Percentiles rank a stretch among this genome's conserved stretches.
Evolutionary conservation across 2,888 invertebrate species (phyloP).

Genomic region (Kryphioiulus occultus): DNA sequence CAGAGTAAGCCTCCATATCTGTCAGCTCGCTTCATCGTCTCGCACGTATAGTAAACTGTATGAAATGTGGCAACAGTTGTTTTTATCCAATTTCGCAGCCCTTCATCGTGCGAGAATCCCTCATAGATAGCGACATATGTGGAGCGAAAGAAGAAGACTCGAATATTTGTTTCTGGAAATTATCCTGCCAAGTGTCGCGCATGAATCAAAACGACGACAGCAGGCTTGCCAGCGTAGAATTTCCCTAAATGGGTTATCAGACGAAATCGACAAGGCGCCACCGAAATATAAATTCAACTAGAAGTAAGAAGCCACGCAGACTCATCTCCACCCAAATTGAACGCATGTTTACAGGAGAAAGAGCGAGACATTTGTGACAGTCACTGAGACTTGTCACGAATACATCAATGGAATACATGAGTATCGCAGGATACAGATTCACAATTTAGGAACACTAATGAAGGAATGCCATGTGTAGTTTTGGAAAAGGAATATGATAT

Average conservation of each 20-base stretch:
- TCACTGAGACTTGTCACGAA: too few relatives aligned
- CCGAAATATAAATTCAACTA: not conserved
- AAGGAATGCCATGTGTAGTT: too few relatives aligned
- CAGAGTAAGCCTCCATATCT: not conserved
- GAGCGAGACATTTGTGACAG: not conserved
- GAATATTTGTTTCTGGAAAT: constrained; percentile 5
- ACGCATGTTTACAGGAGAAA: not conserved
- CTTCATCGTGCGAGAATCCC: not conserved
- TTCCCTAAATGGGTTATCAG: constrained; percentile 5
- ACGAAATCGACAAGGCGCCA: constrained; percentile 5
- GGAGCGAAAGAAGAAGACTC: not conserved
- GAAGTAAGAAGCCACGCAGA: not conserved
- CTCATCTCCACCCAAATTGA: not conserved
- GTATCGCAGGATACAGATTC: too few relatives aligned
- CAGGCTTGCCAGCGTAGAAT: not conserved
- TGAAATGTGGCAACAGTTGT: constrained; percentile 5
- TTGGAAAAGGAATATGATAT: too few relatives aligned
- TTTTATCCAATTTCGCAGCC: not conserved
- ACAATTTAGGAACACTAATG: too few relatives aligned
- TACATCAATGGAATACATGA: too few relatives aligned
- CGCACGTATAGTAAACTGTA: not conserved
- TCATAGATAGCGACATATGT: not conserved
- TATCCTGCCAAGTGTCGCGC: constrained; percentile 5
- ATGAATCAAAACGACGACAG: constrained; percentile 5
- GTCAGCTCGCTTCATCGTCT: not conserved